phyloP scores from a whole-genome alignment of 2,888 invertebrate species.

The Coelogynopora nodosa region DNA sequence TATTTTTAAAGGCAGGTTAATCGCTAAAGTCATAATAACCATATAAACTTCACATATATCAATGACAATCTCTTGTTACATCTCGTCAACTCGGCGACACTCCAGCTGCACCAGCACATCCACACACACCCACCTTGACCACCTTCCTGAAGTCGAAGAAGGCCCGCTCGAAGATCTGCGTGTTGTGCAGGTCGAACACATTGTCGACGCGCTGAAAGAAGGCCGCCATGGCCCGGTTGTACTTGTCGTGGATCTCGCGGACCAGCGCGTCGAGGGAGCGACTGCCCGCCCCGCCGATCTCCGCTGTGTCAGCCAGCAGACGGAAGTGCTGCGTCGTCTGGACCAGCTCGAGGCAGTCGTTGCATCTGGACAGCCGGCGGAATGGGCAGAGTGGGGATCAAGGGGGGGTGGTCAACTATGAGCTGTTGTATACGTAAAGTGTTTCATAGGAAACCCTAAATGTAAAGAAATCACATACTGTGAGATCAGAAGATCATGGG shows the following conservation, averaged over 20 bases:
- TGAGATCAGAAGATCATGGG: no score
- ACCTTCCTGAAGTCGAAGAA: conserved; percentile 60
- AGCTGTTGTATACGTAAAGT: no score
- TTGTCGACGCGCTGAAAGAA: conserved; percentile 58
- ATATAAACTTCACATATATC: no score
- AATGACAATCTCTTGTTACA: no score
- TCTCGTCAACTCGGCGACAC: no score
- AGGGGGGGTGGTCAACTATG: no score
- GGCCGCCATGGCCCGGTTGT: conserved; percentile 55
- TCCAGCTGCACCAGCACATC: no score
- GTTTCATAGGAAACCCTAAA: no score
- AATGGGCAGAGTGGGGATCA: no score
- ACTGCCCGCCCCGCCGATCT: conserved; percentile 60
- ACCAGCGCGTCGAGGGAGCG: conserved; percentile 59
- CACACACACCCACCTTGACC: conserved; percentile 61
- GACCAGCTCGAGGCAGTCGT: conserved; percentile 61
- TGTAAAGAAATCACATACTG: no score
- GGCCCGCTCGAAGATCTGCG: conserved; percentile 59
- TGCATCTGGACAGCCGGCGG: conserved; percentile 56
- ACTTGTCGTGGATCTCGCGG: conserved; percentile 58
- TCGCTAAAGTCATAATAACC: no score
- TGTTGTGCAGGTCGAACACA: conserved; percentile 58
- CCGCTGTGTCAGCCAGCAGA: conserved; percentile 58
- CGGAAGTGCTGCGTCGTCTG: conserved; percentile 61
- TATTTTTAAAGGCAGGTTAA: no score